phyloP scores from a whole-genome alignment of 2,113 vertebrate genomes.

The Azemiops feae region DNA sequence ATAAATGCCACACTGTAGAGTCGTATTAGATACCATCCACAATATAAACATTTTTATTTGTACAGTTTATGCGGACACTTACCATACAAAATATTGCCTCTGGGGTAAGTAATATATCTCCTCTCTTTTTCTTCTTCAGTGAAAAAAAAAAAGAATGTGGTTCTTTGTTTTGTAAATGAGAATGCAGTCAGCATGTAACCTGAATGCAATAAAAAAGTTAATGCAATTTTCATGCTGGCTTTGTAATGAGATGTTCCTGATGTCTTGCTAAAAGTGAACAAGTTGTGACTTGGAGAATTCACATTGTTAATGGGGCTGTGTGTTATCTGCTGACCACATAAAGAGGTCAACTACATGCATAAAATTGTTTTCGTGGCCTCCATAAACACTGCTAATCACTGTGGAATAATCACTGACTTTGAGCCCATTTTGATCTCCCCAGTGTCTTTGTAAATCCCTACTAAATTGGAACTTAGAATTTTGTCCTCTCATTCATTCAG shows the following conservation, averaged over 20 bases:
- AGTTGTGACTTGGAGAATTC: conserved; percentile 1
- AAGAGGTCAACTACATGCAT: conserved; percentile 16
- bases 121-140: neutral
- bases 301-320: conserved; percentile 18
- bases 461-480: neutral
- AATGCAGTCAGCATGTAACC: conserved; percentile 22
- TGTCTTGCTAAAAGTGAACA: conserved; percentile 35
- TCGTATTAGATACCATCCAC: neutral
- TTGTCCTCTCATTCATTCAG: neutral
- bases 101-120: neutral
- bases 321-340: conserved; percentile 24
- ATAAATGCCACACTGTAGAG: neutral
- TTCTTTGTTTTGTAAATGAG: neutral
- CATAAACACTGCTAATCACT: conserved; percentile 4
- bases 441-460: neutral
- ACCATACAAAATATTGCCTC: accelerated
- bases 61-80: neutral
- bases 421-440: neutral
- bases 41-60: neutral
- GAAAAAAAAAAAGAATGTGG: neutral
- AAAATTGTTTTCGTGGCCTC: conserved; percentile 3
- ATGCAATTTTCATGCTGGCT: conserved; percentile 38
- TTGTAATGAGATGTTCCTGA: conserved; percentile 39
- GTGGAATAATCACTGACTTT: conserved; percentile 7
- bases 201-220: conserved; percentile 12